Conservation (phyloP, 92 coral and sea anemone genomes). For the Epizoanthus stellaris region DNA sequence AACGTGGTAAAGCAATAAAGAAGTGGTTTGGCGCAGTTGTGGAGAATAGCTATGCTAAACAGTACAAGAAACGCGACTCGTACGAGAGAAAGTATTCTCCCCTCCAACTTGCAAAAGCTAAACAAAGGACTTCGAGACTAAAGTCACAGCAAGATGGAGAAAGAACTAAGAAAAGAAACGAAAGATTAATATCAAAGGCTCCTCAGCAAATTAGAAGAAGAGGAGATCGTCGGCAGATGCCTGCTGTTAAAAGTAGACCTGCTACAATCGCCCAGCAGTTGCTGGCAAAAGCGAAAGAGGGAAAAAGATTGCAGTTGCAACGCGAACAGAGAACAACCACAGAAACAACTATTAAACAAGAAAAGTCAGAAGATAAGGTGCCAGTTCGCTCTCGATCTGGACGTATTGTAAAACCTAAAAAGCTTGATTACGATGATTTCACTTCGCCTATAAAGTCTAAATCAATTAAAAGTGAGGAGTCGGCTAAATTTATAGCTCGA, state of each 20-base stretch:
- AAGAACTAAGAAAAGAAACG: constrained; percentile 29
- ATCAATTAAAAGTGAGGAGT: constrained; percentile 5
- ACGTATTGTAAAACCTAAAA: constrained; percentile 96
- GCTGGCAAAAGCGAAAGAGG: constrained; percentile 93
- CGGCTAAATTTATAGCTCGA: constrained; percentile 35
- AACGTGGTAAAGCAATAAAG: not conserved
- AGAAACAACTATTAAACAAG: constrained; percentile 27
- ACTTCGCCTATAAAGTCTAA: constrained; percentile 63
- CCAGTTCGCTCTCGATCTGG: constrained; percentile 94
- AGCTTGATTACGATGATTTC: constrained; percentile 93
- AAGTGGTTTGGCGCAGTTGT: constrained; percentile 47
- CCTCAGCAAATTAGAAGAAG: constrained; percentile 1
- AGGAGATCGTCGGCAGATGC: constrained; percentile 23
- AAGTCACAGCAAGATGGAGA: constrained; percentile 66
- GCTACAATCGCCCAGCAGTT: constrained; percentile 85
- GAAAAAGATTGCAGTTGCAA: constrained; percentile 73
- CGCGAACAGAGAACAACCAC: constrained; percentile 55
- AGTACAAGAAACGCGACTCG: constrained; percentile 93
- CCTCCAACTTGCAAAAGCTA: constrained; percentile 31
- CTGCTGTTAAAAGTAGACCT: constrained; percentile 60
- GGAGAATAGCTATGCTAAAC: constrained; percentile 89
- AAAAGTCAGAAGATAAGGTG: constrained; percentile 41
- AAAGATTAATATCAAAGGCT: constrained; percentile 25
- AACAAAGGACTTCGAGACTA: constrained; percentile 32
- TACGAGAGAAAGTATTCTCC: constrained; percentile 88